Evolutionary conservation across 1,140 invertebrate genomes (phyloP).

Genomic region (Parasteatoda tepidariorum): DNA sequence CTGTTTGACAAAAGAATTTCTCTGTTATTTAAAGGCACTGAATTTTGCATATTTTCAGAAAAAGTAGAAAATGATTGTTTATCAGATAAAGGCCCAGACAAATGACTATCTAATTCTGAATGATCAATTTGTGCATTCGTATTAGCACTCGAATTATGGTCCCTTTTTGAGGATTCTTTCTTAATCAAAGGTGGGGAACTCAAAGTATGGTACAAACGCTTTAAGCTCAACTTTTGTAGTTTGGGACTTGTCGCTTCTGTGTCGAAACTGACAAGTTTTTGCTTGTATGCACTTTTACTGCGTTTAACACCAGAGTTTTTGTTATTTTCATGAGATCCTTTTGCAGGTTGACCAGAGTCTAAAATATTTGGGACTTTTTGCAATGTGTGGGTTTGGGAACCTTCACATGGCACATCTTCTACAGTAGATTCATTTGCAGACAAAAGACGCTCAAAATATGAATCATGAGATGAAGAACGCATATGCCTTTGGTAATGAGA

Average conservation of each 20-base stretch:
- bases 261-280: slow-evolving; percentile 37
- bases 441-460: slow-evolving; percentile 81
- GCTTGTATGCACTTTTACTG: slow-evolving; percentile 28
- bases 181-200: slow-evolving; percentile 34
- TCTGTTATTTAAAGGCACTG: slow-evolving; percentile 12
- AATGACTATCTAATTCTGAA: background rate
- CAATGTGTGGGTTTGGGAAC: background rate
- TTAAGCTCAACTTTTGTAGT: slow-evolving; percentile 52
- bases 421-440: slow-evolving; percentile 8
- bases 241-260: slow-evolving; percentile 51
- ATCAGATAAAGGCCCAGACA: background rate
- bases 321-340: background rate
- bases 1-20: background rate
- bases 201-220: slow-evolving; percentile 22
- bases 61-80: background rate
- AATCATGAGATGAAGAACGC: slow-evolving; percentile 88
- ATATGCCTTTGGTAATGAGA: slow-evolving; percentile 63
- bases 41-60: background rate
- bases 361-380: background rate
- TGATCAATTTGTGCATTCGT: background rate
- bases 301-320: background rate
- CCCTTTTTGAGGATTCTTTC: background rate
- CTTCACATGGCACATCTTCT: slow-evolving; percentile 5
- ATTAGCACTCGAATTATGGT: background rate
- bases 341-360: background rate